Conservation (phyloP, 2,888 invertebrate genomes). For the Drosophila bunnanda region DNA sequence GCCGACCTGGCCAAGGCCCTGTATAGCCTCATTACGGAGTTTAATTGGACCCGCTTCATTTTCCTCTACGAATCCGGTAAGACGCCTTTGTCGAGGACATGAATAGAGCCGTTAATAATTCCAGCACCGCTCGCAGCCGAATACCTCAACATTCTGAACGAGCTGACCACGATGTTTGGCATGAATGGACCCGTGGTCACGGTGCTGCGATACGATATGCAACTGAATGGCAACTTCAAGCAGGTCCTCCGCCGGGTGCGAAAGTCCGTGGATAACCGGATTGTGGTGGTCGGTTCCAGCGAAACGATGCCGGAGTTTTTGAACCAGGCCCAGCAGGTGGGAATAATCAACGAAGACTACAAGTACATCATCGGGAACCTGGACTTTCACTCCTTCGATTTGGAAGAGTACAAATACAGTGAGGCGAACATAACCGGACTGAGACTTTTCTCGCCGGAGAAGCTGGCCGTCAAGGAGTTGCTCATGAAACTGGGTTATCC, state of each 20-base stretch:
- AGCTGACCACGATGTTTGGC: conserved; percentile 89
- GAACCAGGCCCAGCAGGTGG: conserved; percentile 93
- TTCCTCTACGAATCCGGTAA: conserved; percentile 87
- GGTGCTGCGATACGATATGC: conserved; percentile 88
- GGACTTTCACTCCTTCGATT: conserved; percentile 88
- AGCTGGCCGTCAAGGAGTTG: conserved; percentile 85
- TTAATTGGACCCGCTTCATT: conserved; percentile 93
- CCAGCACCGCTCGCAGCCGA: conserved; percentile 65
- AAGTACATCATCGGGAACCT: conserved; percentile 91
- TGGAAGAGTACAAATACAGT: conserved; percentile 91
- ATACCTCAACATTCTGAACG: conserved; percentile 89
- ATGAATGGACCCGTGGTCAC: conserved; percentile 86
- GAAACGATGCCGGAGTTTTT: conserved; percentile 87
- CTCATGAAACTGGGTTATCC: conserved; percentile 71
- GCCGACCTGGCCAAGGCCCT: conserved; percentile 88
- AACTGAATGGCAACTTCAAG: conserved; percentile 88
- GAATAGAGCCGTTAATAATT: background rate
- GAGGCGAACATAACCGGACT: conserved; percentile 93
- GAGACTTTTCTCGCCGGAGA: conserved; percentile 88
- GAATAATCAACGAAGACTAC: conserved; percentile 97
- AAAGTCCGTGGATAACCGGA: conserved; percentile 88
- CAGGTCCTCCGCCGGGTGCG: conserved; percentile 89
- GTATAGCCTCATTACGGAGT: conserved; percentile 88
- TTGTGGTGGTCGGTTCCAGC: conserved; percentile 89
- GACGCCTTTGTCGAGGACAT: background rate